phyloP scores from a whole-genome alignment of 2,113 vertebrate species.

The Actenoides lindsayi region DNA sequence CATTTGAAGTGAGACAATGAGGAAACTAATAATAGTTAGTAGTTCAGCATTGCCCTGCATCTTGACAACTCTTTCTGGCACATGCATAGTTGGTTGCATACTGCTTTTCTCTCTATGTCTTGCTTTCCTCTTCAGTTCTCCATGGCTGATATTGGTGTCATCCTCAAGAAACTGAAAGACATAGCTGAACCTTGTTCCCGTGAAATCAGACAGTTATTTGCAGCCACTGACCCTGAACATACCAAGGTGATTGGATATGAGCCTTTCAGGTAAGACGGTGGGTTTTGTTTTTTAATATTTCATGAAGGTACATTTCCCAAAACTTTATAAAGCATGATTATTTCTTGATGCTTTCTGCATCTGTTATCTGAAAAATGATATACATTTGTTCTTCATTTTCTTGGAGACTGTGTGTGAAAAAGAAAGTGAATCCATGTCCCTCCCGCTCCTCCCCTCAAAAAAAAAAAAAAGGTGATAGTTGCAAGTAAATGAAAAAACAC shows the following conservation, averaged over 20 bases:
- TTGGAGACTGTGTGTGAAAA: not conserved
- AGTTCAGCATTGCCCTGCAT: not conserved
- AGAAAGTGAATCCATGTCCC: not conserved
- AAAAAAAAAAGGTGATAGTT: not conserved
- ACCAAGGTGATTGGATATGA: slow-evolving; percentile 79
- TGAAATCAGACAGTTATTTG: slow-evolving; percentile 82
- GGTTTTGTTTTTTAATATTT: not conserved
- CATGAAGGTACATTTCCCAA: not conserved
- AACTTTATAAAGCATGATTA: not conserved
- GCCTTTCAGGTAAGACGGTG: slow-evolving; percentile 82
- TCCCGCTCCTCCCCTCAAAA: not conserved
- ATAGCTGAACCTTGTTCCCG: slow-evolving; percentile 68
- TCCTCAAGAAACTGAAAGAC: slow-evolving; percentile 83
- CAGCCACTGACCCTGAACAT: slow-evolving; percentile 66
- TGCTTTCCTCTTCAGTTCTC: slow-evolving; percentile 77
- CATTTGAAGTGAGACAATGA: not conserved
- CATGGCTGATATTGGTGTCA: slow-evolving; percentile 72
- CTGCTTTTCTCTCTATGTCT: not conserved
- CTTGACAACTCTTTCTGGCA: not conserved
- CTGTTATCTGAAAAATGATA: not conserved
- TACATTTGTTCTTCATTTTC: not conserved
- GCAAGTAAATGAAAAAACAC: not conserved
- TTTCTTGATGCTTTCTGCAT: not conserved
- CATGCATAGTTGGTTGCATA: not conserved
- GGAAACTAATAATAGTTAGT: not conserved